Evolutionary conservation across 2,888 invertebrate genomes (phyloP).

Genomic region (Drosophila greeni): DNA sequence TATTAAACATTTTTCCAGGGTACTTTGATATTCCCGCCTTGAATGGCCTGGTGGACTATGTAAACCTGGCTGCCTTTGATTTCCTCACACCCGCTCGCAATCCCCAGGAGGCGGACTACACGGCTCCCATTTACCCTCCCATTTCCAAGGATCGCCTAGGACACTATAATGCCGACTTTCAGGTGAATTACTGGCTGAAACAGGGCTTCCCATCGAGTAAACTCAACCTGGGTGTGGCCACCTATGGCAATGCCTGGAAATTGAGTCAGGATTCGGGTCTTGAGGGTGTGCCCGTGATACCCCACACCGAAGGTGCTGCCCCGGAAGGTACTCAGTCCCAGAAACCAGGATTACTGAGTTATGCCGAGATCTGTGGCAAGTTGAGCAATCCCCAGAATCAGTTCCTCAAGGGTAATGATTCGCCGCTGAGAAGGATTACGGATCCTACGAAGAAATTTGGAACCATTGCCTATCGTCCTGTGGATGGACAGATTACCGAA

Average conservation of each 20-base stretch:
- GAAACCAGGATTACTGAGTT: slow-evolving; percentile 85
- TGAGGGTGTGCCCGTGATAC: slow-evolving; percentile 87
- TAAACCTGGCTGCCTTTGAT: slow-evolving; percentile 89
- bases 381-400: slow-evolving; percentile 83
- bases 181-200: slow-evolving; percentile 83
- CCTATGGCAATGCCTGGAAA: slow-evolving; percentile 88
- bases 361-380: slow-evolving; percentile 88
- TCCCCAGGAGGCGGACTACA: slow-evolving; percentile 88
- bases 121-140: slow-evolving; percentile 85
- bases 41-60: slow-evolving; percentile 86
- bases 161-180: slow-evolving; percentile 84
- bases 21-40: slow-evolving; percentile 88
- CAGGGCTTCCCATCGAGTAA: slow-evolving; percentile 83
- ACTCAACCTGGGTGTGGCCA: slow-evolving; percentile 85
- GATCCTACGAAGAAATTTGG: slow-evolving; percentile 89
- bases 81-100: slow-evolving; percentile 87
- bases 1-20: slow-evolving; percentile 82
- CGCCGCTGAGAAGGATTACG: slow-evolving; percentile 84
- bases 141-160: slow-evolving; percentile 82
- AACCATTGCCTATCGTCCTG: slow-evolving; percentile 87
- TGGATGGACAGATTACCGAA: slow-evolving; percentile 83
- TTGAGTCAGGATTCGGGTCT: slow-evolving; percentile 86
- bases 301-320: slow-evolving; percentile 84
- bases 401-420: slow-evolving; percentile 82
- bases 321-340: slow-evolving; percentile 86